Evolutionary conservation across 2,113 vertebrate species (phyloP).

Genomic region (Colossoma macropomum): DNA sequence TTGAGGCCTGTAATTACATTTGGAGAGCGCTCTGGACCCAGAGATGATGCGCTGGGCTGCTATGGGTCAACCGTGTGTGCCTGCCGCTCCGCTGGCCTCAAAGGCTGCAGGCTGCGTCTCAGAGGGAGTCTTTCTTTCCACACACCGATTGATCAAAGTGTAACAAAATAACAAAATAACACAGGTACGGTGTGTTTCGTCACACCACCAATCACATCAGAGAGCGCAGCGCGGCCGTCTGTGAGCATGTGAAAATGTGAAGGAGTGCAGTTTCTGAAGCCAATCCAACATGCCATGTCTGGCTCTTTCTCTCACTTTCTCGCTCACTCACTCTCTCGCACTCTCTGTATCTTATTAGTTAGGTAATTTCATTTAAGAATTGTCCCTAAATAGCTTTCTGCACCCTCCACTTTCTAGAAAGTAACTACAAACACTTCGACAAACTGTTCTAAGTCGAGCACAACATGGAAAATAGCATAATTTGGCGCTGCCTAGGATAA

Average conservation of each 20-base stretch:
- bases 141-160: conserved; percentile 23
- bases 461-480: not conserved
- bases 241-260: conserved; percentile 17
- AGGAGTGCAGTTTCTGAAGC: conserved; percentile 10
- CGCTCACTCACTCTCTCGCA: not conserved
- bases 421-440: not conserved
- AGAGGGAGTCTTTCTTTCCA: conserved; percentile 41
- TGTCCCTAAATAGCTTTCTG: not conserved
- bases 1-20: conserved; percentile 56
- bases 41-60: conserved; percentile 40
- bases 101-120: not conserved
- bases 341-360: conserved; percentile 29
- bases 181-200: conserved; percentile 38
- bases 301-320: conserved; percentile 10
- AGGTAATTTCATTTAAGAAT: not conserved
- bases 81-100: conserved; percentile 5
- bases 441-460: not conserved
- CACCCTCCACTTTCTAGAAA: not conserved
- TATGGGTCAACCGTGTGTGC: conserved; percentile 31
- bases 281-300: not conserved
- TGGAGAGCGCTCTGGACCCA: conserved; percentile 46
- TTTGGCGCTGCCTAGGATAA: not conserved
- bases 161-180: conserved; percentile 21
- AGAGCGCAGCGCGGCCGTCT: not conserved
- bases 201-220: conserved; percentile 37